Conservation (phyloP, 2,113 vertebrate genomes). For the Cryptomyrus ogoouensis region DNA sequence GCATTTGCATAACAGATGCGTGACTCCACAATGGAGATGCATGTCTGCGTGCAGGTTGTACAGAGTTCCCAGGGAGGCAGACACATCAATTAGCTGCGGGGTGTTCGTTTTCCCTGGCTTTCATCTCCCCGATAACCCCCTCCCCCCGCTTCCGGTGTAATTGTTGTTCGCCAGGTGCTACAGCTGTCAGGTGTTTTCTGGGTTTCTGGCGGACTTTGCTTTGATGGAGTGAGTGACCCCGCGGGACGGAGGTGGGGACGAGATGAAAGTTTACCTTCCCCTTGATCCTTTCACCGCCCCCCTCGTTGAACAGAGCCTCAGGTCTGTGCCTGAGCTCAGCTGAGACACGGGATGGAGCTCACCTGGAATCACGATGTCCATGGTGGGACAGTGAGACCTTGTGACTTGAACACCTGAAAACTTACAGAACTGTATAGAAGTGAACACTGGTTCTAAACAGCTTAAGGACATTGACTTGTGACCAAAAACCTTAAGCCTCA, state of each 20-base stretch:
- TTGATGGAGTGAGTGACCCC: background rate
- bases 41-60: background rate
- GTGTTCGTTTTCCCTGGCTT: background rate
- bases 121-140: background rate
- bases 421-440: background rate
- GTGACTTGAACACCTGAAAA: background rate
- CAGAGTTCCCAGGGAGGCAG: background rate
- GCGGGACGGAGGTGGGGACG: background rate
- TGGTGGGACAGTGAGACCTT: background rate
- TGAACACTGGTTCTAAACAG: background rate
- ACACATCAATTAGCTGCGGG: constrained; percentile 9
- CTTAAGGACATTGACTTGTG: background rate
- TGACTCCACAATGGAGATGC: background rate
- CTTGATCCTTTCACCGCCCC: background rate
- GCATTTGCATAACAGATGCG: background rate
- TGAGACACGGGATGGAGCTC: background rate
- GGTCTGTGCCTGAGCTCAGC: background rate
- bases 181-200: background rate
- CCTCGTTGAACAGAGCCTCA: background rate
- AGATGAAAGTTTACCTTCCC: background rate
- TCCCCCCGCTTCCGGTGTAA: background rate
- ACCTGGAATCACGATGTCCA: background rate
- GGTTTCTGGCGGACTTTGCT: background rate
- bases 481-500: background rate
- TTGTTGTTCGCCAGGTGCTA: background rate